These are phyloP conservation scores for Arge pagana DNA, from an alignment of 2,888 invertebrate genomes.

Conservation along the genomic window DNA sequence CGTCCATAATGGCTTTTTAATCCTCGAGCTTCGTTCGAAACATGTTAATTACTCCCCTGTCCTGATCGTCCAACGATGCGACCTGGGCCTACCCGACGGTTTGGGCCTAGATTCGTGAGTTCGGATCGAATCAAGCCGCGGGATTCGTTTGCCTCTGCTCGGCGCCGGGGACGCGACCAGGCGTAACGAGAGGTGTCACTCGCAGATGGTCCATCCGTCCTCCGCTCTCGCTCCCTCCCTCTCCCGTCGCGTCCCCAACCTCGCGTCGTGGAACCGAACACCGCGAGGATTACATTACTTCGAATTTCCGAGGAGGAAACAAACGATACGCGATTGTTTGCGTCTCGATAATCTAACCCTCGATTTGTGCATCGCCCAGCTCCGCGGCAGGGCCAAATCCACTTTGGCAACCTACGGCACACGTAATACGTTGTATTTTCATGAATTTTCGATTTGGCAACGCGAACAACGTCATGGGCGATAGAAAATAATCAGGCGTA, in stretches of 20 bases:
- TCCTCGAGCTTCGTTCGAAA: slow-evolving; percentile 19
- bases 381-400: slow-evolving; percentile 14
- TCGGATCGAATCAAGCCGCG: too few species aligned
- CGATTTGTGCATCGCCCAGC: not conserved
- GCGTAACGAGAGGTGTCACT: slow-evolving; percentile 22
- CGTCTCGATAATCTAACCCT: slow-evolving; percentile 2
- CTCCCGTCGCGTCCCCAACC: not conserved
- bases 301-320: slow-evolving; percentile 2
- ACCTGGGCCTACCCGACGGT: not conserved
- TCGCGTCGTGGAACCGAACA: not conserved
- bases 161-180: slow-evolving; percentile 8
- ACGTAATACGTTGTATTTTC: slow-evolving; percentile 21
- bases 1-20: slow-evolving; percentile 19
- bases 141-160: not conserved
- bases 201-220: slow-evolving; percentile 16
- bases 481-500: slow-evolving; percentile 19
- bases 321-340: slow-evolving; percentile 15
- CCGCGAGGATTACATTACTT: slow-evolving; percentile 9
- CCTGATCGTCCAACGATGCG: not conserved
- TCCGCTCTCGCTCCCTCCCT: slow-evolving; percentile 9
- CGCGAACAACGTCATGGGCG: not conserved
- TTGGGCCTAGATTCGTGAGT: too few species aligned
- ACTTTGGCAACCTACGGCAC: slow-evolving; percentile 16
- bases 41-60: slow-evolving; percentile 18
- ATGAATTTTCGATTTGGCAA: slow-evolving; percentile 25